Evolutionary conservation across 2,888 invertebrate species (phyloP), one percentile per base, ranked within the genome.

Genomic region (Synergus umbraculus): DNA sequence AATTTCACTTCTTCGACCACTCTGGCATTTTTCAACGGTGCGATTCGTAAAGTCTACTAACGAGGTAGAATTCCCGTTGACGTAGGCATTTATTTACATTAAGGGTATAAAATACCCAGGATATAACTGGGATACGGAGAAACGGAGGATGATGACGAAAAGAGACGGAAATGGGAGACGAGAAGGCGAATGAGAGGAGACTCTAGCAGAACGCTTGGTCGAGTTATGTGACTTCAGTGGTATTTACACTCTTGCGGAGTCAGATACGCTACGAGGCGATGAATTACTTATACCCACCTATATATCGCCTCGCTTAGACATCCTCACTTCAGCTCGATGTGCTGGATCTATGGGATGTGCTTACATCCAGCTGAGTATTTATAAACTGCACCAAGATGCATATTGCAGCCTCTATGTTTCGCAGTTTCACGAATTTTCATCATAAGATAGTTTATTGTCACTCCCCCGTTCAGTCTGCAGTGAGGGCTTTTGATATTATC

Each of bases 231-330:
- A 43, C 76, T 76, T 15, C 76, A 60, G 76, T 63, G 60, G 76
- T 76, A 76, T 76, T 76, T 63, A 76, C 76, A 76, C 76, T 46
- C 60, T 12, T 8, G 60, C 29, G 60, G 43, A 41, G 60, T 29
- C 43, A 22, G 76, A 63, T 76, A 76, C 43, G 41, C 60, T 60
- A 60, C 41, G 22, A 66, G 66, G 66, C 76, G 76, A 76, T 76
- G 76, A 76, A 76, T 76, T 76, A 63, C 76, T 76, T 76, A 76
- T 76, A 58, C 60, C 76, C 54, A 41, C 54, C n/a, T 76, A 58
- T 58, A 58, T 76, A 8, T 63, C 54, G 44, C 76, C n/a, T 43
- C 37, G 13, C 54, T 18, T 76, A 46, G 76, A 76, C 44, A 44
- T 64, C 60, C 60, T n/a, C 41, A 63, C 63, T 46, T 41, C 15